These are phyloP conservation scores for Formica selysi DNA, from an alignment of 1,140 invertebrate species.

Conservation along the genomic window DNA sequence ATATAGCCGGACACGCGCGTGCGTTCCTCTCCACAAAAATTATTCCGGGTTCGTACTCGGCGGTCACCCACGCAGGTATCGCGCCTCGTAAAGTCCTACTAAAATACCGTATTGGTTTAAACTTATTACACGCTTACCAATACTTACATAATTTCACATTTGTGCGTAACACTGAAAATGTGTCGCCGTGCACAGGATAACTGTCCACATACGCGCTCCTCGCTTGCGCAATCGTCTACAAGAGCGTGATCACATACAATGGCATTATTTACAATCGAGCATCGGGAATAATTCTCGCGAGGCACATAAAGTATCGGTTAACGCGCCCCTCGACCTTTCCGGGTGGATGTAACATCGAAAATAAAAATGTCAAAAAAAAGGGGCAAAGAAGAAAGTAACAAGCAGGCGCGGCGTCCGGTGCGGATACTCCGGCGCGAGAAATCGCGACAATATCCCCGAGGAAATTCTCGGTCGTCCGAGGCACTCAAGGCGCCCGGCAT, in stretches of 20 bases:
- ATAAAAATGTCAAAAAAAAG: neutral
- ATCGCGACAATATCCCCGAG: conserved; percentile 60
- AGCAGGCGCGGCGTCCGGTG: conserved; percentile 2
- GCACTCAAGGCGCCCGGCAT: conserved; percentile 61
- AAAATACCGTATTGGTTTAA: conserved; percentile 64
- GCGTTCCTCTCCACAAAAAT: conserved; percentile 60
- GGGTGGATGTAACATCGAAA: neutral
- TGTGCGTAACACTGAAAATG: conserved; percentile 48
- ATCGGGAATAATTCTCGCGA: conserved; percentile 50
- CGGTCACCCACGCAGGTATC: conserved; percentile 63
- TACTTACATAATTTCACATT: conserved; percentile 68
- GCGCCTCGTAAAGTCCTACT: conserved; percentile 69
- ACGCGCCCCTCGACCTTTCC: conserved; percentile 38
- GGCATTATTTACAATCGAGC: conserved; percentile 42
- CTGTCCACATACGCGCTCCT: neutral
- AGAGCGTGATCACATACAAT: conserved; percentile 20
- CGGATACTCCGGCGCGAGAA: conserved; percentile 43
- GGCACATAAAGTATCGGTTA: conserved; percentile 49
- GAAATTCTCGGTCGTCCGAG: conserved; percentile 66
- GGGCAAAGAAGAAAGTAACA: neutral
- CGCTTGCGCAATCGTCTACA: conserved; percentile 40
- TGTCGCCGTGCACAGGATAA: conserved; percentile 34
- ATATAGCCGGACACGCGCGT: conserved; percentile 41
- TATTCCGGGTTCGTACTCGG: neutral
- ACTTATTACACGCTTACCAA: conserved; percentile 68